phyloP scores from a whole-genome alignment of 2,888 invertebrate genomes.

The Acanthosoma haemorrhoidale region DNA sequence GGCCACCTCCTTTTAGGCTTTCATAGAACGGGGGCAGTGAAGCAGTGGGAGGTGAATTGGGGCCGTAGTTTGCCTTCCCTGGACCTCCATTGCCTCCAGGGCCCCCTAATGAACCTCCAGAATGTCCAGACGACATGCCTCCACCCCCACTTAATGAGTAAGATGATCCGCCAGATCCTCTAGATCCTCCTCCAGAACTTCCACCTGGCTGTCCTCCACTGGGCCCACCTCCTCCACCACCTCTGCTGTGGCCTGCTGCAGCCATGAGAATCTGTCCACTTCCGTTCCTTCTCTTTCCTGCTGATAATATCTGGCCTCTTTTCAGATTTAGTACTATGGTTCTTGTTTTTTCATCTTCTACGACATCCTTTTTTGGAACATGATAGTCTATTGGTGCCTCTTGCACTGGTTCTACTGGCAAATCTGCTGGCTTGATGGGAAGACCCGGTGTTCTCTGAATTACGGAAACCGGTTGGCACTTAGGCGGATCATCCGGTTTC shows the following conservation, averaged over 20 bases:
- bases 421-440: constrained; percentile 45
- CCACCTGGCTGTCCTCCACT: constrained; percentile 48
- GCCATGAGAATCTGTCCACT: constrained; percentile 57
- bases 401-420: constrained; percentile 59
- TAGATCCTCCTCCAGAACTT: constrained; percentile 49
- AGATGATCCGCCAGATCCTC: constrained; percentile 47
- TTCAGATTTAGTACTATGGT: constrained; percentile 41
- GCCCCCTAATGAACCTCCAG: constrained; percentile 52
- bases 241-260: constrained; percentile 75
- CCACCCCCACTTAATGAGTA: constrained; percentile 54
- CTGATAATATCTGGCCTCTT: constrained; percentile 39
- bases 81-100: constrained; percentile 64
- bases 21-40: constrained; percentile 86
- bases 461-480: constrained; percentile 67
- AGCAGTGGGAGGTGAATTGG: constrained; percentile 80
- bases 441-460: constrained; percentile 70
- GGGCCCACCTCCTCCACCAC: constrained; percentile 52
- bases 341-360: constrained; percentile 39
- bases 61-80: constrained; percentile 79
- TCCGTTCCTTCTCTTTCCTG: constrained; percentile 38
- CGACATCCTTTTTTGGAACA: constrained; percentile 63
- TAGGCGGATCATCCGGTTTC: constrained; percentile 60
- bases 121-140: constrained; percentile 55
- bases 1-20: constrained; percentile 66
- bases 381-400: constrained; percentile 86